Conservation (phyloP, 64 coral and sea anemone species). For the Trachythela sp. region DNA sequence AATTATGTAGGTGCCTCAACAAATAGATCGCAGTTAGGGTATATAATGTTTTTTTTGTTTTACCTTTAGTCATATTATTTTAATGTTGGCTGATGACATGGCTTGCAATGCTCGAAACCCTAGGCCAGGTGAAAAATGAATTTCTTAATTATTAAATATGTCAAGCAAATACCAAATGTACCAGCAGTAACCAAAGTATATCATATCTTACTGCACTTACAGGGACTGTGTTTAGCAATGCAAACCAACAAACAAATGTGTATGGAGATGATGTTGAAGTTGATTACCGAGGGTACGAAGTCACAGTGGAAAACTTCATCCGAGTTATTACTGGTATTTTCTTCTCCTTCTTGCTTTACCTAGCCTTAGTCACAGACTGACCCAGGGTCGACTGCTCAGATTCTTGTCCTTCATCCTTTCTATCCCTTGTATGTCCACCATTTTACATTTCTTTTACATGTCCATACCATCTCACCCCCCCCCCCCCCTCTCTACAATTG, state of each 20-base stretch:
- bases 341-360: no score
- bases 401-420: no score
- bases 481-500: no score
- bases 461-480: no score
- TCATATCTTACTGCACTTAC: no score
- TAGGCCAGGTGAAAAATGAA: conserved; percentile 59
- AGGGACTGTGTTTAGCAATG: conserved; percentile 95
- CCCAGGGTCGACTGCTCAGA: no score
- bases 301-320: conserved; percentile 94
- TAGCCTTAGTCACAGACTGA: no score
- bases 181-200: no score
- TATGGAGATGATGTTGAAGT: conserved; percentile 99
- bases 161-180: no score
- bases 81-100: conserved; percentile 99
- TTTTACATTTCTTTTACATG: no score
- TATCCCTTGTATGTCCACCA: no score
- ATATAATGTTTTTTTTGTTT: neutral
- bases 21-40: neutral
- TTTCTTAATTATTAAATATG: neutral
- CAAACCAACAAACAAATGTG: conserved; percentile 89
- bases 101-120: conserved; percentile 96
- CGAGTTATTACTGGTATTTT: conserved; percentile 77
- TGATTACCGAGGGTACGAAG: conserved; percentile 96
- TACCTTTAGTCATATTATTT: conserved; percentile 78
- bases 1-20: neutral